Evolutionary conservation across 2,888 invertebrate species (phyloP).

Genomic region (Orthosia cruda): DNA sequence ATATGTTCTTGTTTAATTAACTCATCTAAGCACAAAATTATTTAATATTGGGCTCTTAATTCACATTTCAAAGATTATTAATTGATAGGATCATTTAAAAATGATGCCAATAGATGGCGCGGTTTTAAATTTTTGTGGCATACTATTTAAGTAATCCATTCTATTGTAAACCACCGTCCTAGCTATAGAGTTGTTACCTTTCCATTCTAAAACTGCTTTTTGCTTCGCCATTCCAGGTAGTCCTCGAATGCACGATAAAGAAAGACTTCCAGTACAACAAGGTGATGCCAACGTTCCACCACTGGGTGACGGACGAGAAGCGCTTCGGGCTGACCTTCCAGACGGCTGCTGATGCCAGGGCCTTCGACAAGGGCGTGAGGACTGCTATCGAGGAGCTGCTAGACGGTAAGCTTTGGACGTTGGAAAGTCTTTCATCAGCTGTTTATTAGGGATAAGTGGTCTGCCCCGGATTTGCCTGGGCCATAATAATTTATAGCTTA

Average conservation of each 20-base stretch:
- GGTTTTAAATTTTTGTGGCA: too few species aligned
- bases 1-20: too few species aligned
- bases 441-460: too few species aligned
- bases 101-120: too few species aligned
- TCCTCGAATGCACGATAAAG: constrained; percentile 98
- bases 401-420: constrained; percentile 94
- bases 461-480: too few species aligned
- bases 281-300: constrained; percentile 99
- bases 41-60: too few species aligned
- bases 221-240: constrained; percentile 92
- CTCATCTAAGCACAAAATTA: too few species aligned
- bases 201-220: neutral
- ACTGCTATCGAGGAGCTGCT: constrained; percentile 97
- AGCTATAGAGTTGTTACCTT: neutral
- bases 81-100: too few species aligned
- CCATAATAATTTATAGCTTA: too few species aligned
- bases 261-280: constrained; percentile 99
- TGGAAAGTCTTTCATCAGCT: constrained; percentile 31
- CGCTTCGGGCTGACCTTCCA: constrained; percentile 99
- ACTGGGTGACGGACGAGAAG: constrained; percentile 99
- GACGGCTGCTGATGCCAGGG: constrained; percentile 98
- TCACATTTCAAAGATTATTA: too few species aligned
- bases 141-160: too few species aligned
- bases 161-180: too few species aligned
- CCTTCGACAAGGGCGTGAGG: constrained; percentile 98